Evolutionary conservation across 2,113 vertebrate genomes (phyloP).

Genomic region (Symphodus melops): DNA sequence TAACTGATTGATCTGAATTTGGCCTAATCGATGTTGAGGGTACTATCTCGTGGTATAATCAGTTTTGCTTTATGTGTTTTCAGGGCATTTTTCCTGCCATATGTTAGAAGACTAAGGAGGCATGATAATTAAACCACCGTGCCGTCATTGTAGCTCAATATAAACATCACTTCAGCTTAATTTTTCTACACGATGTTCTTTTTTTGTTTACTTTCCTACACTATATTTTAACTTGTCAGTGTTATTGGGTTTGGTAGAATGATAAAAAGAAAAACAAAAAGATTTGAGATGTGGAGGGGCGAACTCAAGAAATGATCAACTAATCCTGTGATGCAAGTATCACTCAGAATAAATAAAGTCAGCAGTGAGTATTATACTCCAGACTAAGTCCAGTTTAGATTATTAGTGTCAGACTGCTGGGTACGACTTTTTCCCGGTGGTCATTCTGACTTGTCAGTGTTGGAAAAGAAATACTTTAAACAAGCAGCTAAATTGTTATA

Average conservation of each 20-base stretch:
- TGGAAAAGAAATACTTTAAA: too few species aligned
- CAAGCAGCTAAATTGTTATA: too few species aligned
- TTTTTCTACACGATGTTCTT: not conserved
- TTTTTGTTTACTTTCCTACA: not conserved
- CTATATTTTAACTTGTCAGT: not conserved
- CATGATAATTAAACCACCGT: not conserved
- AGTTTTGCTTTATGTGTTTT: not conserved
- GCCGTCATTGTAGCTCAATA: not conserved
- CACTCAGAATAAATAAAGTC: not conserved
- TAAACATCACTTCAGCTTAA: not conserved
- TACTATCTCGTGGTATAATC: not conserved
- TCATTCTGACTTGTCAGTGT: not conserved
- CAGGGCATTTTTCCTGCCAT: not conserved
- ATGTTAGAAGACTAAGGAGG: not conserved
- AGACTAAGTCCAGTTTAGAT: not conserved
- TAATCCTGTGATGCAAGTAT: not conserved
- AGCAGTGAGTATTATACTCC: not conserved
- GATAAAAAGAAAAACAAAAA: not conserved
- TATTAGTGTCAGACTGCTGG: not conserved
- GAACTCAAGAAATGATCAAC: not conserved
- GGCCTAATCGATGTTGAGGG: too few species aligned
- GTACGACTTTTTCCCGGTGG: not conserved
- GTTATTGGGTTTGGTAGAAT: not conserved
- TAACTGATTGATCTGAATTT: not conserved
- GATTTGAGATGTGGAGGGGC: not conserved